These are phyloP conservation scores for Eptesicus fuscus DNA, from an alignment of 2,113 vertebrate species.

Conservation along the genomic window DNA sequence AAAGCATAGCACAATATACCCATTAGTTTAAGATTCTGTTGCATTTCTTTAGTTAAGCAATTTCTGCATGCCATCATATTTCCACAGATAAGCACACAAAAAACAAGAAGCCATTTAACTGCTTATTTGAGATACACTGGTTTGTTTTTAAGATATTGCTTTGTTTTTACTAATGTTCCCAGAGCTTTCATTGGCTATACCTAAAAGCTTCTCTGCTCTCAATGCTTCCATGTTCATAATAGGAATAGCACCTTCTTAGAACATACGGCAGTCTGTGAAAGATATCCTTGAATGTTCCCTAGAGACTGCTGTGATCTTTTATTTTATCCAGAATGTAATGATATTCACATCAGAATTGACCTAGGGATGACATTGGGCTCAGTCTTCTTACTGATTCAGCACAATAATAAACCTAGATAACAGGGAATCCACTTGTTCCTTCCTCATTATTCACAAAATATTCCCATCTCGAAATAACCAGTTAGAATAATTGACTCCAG, in stretches of 20 bases:
- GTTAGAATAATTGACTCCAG: background rate
- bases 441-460: background rate
- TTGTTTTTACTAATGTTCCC: slow-evolving; percentile 57
- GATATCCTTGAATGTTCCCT: background rate
- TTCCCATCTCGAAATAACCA: background rate
- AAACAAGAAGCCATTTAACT: slow-evolving; percentile 17
- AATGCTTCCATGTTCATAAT: background rate
- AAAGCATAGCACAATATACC: slow-evolving; percentile 54
- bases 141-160: slow-evolving; percentile 42
- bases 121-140: slow-evolving; percentile 60
- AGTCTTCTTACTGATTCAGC: background rate
- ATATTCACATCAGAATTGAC: background rate
- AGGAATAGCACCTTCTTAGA: background rate
- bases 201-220: slow-evolving; percentile 36
- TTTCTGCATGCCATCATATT: slow-evolving; percentile 64
- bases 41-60: slow-evolving; percentile 67
- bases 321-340: background rate
- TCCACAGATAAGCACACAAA: slow-evolving; percentile 45
- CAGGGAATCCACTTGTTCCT: background rate
- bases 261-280: background rate
- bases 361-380: background rate
- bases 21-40: slow-evolving; percentile 72
- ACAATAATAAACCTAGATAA: background rate
- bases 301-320: background rate
- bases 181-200: background rate